Percentiles rank a stretch among this genome's conserved stretches.
phyloP scores from a whole-genome alignment of 2,888 invertebrate species.

The Orthosia cruda region DNA sequence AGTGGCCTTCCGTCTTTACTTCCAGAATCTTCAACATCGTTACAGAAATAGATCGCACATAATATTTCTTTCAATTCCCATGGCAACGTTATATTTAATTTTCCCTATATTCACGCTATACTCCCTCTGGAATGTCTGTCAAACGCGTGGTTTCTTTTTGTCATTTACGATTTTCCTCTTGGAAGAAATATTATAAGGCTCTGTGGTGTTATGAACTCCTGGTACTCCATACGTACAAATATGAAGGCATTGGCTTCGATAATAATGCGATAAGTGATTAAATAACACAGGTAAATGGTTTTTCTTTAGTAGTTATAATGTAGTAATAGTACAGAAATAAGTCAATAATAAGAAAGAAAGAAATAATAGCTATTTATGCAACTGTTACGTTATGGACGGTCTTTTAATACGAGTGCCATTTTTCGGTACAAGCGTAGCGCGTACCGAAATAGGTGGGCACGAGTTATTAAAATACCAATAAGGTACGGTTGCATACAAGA shows the following conservation, averaged over 20 bases:
- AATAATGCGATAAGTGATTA: background rate
- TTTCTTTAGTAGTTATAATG: background rate
- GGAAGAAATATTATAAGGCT: slow-evolving; percentile 4
- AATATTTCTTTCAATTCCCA: background rate
- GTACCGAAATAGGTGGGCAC: no score
- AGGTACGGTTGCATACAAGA: no score
- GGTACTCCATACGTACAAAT: background rate
- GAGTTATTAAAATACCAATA: no score
- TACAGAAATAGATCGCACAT: slow-evolving; percentile 5
- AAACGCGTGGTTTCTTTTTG: slow-evolving; percentile 45
- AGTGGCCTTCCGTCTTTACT: background rate
- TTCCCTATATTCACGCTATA: slow-evolving; percentile 33
- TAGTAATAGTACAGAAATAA: background rate
- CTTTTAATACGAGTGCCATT: no score
- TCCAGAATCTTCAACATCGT: slow-evolving; percentile 2
- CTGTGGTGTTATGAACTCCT: background rate
- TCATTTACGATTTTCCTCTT: slow-evolving; percentile 38
- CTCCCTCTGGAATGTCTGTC: slow-evolving; percentile 25
- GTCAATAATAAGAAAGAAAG: background rate
- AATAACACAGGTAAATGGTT: background rate
- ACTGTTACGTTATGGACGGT: no score
- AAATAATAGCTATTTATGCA: no score
- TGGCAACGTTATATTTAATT: slow-evolving; percentile 25
- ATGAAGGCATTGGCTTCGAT: background rate
- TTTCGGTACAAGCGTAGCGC: no score